Base-by-base conservation (phyloP, 2,888 invertebrate genomes). In the Pristionchus exspectatus region DNA sequence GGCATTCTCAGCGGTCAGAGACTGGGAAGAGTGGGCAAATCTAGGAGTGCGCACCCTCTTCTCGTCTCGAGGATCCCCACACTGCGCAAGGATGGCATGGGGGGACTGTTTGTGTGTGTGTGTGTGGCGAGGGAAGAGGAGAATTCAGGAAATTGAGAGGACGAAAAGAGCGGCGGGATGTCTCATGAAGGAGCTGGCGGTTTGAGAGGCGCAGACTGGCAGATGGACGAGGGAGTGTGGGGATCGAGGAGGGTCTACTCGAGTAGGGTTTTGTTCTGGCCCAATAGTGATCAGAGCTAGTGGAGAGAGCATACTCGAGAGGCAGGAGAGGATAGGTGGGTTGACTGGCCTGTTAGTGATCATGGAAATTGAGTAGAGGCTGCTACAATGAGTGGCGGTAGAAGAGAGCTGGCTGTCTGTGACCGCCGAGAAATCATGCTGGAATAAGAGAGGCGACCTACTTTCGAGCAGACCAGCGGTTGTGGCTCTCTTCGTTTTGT, bases 101-200 rank as follows among this genome's bases (percentile, higher is more conserved):
- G 21, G 56, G 63, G 63, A 30, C 74, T 38, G 74, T 74, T 30
- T 74, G 33, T 74, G 33, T 74, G 74, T 50, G n/a, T n/a, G n/a
- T n/a, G n/a, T 66, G 66, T 1, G 69, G 69, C 0, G 24, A 9
- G 21, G n/a, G 63, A 63, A n/a, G n/a, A 63, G 38, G 74, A 74
- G 74, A 74, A 74, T 74, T 74, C 74, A 74, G 74, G 74, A 74
- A 74, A 74, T 74, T 38, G 74, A 38, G 74, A 38, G 74, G 24
- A 24, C n/a, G 63, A 63, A 63, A 38, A 21, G 74, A 38, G 74
- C 5, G 38, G 74, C 5, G 38, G 18, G 21, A 24, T 1, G 21
- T 38, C 21, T 38, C 21, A 9, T 10, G 21, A 2, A 1, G 74
- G 74, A 44, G 30, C 33, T 0, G 27, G 30, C 30, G 72, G 38